A percentile compares a stretch with the other conserved stretches of the same genome.
Evolutionary conservation across 2,888 invertebrate species (phyloP).

Genomic region (Leucania comma): DNA sequence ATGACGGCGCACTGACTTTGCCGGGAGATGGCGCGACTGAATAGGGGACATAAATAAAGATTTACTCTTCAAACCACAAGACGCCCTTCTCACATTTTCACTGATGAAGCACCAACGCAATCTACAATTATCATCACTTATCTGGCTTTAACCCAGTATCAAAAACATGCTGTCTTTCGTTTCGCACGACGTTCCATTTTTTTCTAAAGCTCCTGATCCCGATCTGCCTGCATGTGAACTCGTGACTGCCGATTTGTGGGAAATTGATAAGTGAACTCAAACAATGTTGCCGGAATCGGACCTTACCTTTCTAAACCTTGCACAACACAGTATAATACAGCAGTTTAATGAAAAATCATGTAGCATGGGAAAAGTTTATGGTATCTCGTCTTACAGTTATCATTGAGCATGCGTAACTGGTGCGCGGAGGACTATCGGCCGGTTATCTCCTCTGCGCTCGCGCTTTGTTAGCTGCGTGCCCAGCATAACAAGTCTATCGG

Average conservation of each 20-base stretch:
- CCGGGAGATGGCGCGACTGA: conserved; percentile 68
- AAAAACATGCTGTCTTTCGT: conserved; percentile 34
- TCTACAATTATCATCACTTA: conserved; percentile 51
- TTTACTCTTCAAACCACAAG: conserved; percentile 70
- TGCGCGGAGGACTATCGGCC: conserved; percentile 78
- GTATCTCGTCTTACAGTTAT: conserved; percentile 81
- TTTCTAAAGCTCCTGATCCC: conserved; percentile 67
- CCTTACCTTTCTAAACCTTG: conserved; percentile 51
- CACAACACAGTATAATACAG: conserved; percentile 70
- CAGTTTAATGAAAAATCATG: conserved; percentile 79
- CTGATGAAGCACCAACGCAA: conserved; percentile 40
- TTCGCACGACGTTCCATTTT: conserved; percentile 59
- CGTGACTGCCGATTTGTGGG: conserved; percentile 82
- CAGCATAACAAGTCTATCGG: conserved; percentile 85
- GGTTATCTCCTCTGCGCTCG: conserved; percentile 78
- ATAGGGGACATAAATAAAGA: conserved; percentile 75
- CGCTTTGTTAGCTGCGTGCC: conserved; percentile 88
- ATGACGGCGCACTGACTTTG: conserved; percentile 74
- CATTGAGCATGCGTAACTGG: conserved; percentile 82
- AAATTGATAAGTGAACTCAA: conserved; percentile 79
- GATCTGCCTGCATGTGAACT: conserved; percentile 76
- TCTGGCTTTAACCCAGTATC: conserved; percentile 39
- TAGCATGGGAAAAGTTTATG: conserved; percentile 81
- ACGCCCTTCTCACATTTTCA: conserved; percentile 40
- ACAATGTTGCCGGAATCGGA: conserved; percentile 72